These are phyloP conservation scores for Alosa sapidissima DNA, from an alignment of 2,797 vertebrate species.

Conservation along the genomic window DNA sequence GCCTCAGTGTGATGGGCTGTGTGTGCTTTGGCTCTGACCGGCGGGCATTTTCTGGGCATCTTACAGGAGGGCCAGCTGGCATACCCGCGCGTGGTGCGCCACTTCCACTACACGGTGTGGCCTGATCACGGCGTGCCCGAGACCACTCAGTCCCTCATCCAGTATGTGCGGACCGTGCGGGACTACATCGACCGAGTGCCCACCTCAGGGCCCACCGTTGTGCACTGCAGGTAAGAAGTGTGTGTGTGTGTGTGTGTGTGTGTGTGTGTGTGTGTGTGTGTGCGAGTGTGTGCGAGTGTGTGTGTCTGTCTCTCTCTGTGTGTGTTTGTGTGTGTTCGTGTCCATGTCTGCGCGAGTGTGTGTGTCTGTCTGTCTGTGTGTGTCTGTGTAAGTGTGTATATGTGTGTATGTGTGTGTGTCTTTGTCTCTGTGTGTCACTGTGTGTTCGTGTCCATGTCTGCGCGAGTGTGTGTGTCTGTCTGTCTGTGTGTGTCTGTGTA, in stretches of 20 bases:
- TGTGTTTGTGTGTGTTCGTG: too few relatives aligned
- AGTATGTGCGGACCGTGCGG: constrained; percentile 90
- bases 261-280: not conserved
- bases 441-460: not conserved
- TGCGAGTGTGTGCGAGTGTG: not conserved
- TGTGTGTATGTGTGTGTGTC: not conserved
- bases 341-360: not conserved
- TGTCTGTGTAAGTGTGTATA: not conserved
- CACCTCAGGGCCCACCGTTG: constrained; percentile 81
- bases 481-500: not conserved
- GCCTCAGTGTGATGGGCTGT: constrained; percentile 35
- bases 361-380: not conserved
- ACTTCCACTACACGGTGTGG: constrained; percentile 98
- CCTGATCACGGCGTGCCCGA: constrained; percentile 96
- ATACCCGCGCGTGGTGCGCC: constrained; percentile 82
- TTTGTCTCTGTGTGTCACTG: not conserved
- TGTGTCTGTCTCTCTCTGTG: not conserved
- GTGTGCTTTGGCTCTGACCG: not conserved
- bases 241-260: constrained; percentile 14
- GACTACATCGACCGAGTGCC: constrained; percentile 89
- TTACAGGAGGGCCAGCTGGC: constrained; percentile 82
- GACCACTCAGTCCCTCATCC: constrained; percentile 90
- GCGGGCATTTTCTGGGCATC: not conserved
- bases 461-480: not conserved
- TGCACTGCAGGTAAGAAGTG: constrained; percentile 89